phyloP scores from a whole-genome alignment of 2,888 invertebrate species.

The Xanthostigma xanthostigma region DNA sequence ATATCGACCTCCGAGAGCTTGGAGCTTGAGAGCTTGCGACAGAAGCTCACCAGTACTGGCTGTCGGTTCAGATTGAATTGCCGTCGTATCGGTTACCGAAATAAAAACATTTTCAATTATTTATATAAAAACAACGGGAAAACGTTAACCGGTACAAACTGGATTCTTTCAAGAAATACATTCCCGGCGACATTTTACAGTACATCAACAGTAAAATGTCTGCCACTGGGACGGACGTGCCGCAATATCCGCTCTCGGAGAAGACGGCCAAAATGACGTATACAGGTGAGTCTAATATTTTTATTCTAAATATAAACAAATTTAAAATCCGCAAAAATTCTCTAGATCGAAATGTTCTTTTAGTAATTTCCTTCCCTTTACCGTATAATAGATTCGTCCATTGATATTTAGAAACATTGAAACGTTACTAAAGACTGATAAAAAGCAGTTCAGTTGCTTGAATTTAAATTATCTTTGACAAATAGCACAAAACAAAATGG shows the following conservation, averaged over 20 bases:
- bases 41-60: background rate
- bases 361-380: too few relatives aligned
- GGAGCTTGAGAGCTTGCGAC: background rate
- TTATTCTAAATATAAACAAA: background rate
- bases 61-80: too few relatives aligned
- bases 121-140: background rate
- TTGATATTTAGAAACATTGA: too few relatives aligned
- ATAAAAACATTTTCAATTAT: background rate
- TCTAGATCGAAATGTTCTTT: too few relatives aligned
- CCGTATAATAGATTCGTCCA: too few relatives aligned
- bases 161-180: constrained; percentile 5
- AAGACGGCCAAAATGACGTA: constrained; percentile 1
- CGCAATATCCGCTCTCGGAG: constrained; percentile 4
- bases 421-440: too few relatives aligned
- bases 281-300: background rate
- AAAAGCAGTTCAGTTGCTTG: too few relatives aligned
- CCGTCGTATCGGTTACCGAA: too few relatives aligned
- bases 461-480: too few relatives aligned
- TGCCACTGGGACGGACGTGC: constrained; percentile 1
- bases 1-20: constrained; percentile 1
- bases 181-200: constrained; percentile 5
- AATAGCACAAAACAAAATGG: too few relatives aligned
- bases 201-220: constrained; percentile 6
- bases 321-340: background rate
- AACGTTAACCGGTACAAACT: background rate